Evolutionary conservation across 2,113 vertebrate genomes (phyloP), one percentile per base, ranked within the genome.

Genomic region (Scomber japonicus): DNA sequence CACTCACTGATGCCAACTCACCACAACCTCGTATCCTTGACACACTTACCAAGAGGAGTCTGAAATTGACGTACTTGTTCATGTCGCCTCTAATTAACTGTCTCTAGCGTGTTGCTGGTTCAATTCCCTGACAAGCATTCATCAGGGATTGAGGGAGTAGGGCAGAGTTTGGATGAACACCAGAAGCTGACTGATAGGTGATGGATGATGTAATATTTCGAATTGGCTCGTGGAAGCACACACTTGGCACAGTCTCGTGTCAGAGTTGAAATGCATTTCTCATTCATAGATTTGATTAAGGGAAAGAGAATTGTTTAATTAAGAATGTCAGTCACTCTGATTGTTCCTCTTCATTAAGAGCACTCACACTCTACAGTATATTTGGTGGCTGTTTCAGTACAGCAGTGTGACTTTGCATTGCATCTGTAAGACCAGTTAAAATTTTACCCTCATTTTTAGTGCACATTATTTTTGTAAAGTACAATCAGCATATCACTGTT

Each of bases 11-110:
- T 71, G 78, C 88, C 78, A 67, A 57, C 81, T 85, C 80, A 83
- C 71, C 48, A n/a, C 74, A 16, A 74, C 69, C 77, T 75, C 84
- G 92, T 94, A 93, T 95, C 95, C 94, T 95, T 96, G 96, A 96
- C 93, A 80, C 78, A 86, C 83, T 93, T 92, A 88, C 84, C 80
- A 70, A 89, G 90, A 86, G 82, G 80, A 92, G 88, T 88, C 80
- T 66, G 89, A 89, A 91, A 93, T 76, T 88, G 93, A 93, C 83
- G 82, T 51, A 75, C 90, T 83, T 82, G 86, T 63, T 84, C 86
- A 48, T 55, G 85, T 93, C 91, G 81, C 86, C 89, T 90, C 90
- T 86, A 94, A 94, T 95, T 94, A 95, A 92, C 71, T 64, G 71
- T 88, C 90, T 92, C 87, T 79, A 56, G 74, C 69, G 81, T 90